Evolutionary conservation across 2,113 vertebrate genomes (phyloP).

Genomic region (Physeter macrocephalus): DNA sequence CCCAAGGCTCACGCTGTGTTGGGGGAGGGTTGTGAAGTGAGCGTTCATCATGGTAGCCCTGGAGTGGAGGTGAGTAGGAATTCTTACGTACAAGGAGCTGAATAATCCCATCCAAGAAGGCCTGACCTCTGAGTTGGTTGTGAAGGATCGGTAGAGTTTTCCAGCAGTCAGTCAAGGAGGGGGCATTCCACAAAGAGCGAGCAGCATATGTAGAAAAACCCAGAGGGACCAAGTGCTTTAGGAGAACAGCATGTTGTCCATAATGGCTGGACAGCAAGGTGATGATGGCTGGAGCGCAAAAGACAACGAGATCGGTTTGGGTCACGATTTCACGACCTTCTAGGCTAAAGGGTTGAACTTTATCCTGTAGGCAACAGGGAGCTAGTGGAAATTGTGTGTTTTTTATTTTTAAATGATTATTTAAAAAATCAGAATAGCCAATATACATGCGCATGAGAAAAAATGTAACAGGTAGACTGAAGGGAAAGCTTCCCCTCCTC

Average conservation of each 20-base stretch:
- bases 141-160: background rate
- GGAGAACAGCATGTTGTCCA: background rate
- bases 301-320: too few species aligned
- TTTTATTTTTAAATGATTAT: background rate
- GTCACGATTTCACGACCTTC: background rate
- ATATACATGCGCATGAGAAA: background rate
- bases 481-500: background rate
- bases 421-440: background rate
- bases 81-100: background rate
- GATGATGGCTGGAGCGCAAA: background rate
- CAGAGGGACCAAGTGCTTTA: background rate
- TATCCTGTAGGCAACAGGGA: background rate
- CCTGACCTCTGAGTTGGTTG: background rate
- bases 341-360: background rate
- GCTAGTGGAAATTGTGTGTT: background rate
- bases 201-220: background rate
- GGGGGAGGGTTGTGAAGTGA: background rate
- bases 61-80: fast-evolving
- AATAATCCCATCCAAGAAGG: background rate
- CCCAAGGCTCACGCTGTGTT: background rate
- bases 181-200: background rate
- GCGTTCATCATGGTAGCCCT: background rate
- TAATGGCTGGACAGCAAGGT: background rate
- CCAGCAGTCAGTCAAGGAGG: background rate
- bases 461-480: background rate